phyloP scores from a whole-genome alignment of 2,113 vertebrate species.

The Marcusenius ussheri region DNA sequence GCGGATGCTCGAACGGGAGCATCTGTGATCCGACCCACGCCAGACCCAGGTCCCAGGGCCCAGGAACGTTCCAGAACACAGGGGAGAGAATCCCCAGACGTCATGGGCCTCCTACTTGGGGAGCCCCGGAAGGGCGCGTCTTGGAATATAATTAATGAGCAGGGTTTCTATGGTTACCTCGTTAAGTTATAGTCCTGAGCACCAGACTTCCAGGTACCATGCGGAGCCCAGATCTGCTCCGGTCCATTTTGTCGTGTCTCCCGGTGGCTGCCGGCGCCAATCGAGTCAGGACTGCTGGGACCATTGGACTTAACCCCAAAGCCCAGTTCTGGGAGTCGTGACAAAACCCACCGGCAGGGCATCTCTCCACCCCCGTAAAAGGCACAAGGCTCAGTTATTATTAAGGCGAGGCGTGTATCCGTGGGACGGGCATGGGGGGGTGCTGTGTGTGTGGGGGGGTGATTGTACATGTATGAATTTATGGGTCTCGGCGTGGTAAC shows the following conservation, averaged over 20 bases:
- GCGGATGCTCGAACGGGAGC: background rate
- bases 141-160: constrained; percentile 67
- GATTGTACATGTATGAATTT: constrained; percentile 58
- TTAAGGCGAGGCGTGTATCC: constrained; percentile 78
- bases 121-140: constrained; percentile 39
- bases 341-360: constrained; percentile 20
- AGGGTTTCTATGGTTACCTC: constrained; percentile 70
- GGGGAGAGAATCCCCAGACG: constrained; percentile 15
- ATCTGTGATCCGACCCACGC: constrained; percentile 24
- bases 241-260: background rate
- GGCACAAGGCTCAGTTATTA: constrained; percentile 63
- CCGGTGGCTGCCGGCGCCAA: background rate
- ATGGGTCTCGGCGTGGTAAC: constrained; percentile 76
- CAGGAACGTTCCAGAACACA: constrained; percentile 18
- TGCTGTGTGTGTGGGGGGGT: background rate
- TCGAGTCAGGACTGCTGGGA: background rate
- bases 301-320: background rate
- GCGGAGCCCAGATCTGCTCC: constrained; percentile 29
- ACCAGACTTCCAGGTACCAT: constrained; percentile 60
- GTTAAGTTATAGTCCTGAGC: constrained; percentile 65
- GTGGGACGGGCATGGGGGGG: background rate
- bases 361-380: constrained; percentile 63
- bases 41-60: constrained; percentile 12
- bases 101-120: constrained; percentile 14
- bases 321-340: background rate